Conservation (phyloP, 2,888 invertebrate species). For the Ellobium chinense region DNA sequence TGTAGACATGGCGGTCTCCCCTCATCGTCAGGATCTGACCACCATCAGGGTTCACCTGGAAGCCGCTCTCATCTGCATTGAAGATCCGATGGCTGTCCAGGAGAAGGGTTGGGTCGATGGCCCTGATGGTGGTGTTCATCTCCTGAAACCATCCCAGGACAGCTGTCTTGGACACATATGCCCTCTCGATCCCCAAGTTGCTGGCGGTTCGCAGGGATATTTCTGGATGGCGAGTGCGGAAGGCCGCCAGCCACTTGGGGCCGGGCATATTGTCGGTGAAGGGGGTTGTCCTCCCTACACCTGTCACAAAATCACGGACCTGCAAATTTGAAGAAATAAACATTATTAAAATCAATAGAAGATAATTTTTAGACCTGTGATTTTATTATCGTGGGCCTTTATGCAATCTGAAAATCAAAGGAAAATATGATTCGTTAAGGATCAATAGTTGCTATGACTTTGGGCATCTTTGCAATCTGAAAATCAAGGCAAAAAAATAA, state of each 20-base stretch:
- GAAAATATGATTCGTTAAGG: no score
- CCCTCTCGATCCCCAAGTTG: not conserved
- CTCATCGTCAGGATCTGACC: not conserved
- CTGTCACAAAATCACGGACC: no score
- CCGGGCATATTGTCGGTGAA: not conserved
- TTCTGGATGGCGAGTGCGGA: not conserved
- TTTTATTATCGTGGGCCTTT: no score
- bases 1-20: not conserved
- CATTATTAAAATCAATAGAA: no score
- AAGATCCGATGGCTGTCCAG: not conserved
- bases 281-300: not conserved
- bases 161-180: not conserved
- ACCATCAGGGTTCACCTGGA: not conserved
- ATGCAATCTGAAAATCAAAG: no score
- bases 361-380: no score
- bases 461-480: no score
- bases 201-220: not conserved
- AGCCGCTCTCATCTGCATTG: conserved; percentile 8
- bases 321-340: no score
- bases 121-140: not conserved
- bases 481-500: no score
- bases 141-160: not conserved
- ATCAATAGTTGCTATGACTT: no score
- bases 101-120: not conserved
- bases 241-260: not conserved